Base-by-base conservation (phyloP, 2,113 vertebrate species). In the Albula glossodonta region DNA sequence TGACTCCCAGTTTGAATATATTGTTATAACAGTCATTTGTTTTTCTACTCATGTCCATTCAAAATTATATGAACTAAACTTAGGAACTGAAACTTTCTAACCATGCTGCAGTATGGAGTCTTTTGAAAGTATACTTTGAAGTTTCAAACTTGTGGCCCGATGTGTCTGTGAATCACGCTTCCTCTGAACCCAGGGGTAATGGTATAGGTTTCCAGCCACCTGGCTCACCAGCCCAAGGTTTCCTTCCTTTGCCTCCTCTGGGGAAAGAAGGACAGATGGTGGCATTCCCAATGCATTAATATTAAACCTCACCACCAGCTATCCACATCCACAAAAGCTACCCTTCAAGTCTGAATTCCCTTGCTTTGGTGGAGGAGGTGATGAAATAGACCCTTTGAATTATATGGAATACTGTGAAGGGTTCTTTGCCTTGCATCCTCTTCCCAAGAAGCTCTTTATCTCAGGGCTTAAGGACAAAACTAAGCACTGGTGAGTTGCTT, bases 241-340 rank as follows among this genome's bases (percentile, higher is more conserved):
- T 74, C 70, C n/a, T 74, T 74, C 70, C 5, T 9, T 74, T n/a
- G 10, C 17, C 70, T 74, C 70, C 70, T n/a, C 70, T 74, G 70
- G n/a, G 70, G 70, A n/a, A 74, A 31, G 22, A n/a, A 31, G 70
- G 70, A 74, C 70, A 74, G 70, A 74, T 74, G 70, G 70, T 74
- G n/a, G 22, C 70, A 74, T 74, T 74, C 70, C 70, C 70, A 74
- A 31, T 74, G n/a, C 70, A 74, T 74, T 74, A 74, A 74, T 74
- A 74, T 74, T 74, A 74, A 74, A 74, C 2, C 70, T 74, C 70
- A 74, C 70, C 70, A 74, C 70, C 6, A 74, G 70, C 70, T 74
- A 74, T 31, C n/a, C 70, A 25, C 70, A 2, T 74, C 70, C 70
- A 31, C 25, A n/a, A 74, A 74, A 74, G 70, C 70, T 10, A 74